Evolutionary conservation across 2,113 vertebrate genomes (phyloP), one percentile per base, ranked within the genome.

Genomic region (Syngnathoides biaculeatus): DNA sequence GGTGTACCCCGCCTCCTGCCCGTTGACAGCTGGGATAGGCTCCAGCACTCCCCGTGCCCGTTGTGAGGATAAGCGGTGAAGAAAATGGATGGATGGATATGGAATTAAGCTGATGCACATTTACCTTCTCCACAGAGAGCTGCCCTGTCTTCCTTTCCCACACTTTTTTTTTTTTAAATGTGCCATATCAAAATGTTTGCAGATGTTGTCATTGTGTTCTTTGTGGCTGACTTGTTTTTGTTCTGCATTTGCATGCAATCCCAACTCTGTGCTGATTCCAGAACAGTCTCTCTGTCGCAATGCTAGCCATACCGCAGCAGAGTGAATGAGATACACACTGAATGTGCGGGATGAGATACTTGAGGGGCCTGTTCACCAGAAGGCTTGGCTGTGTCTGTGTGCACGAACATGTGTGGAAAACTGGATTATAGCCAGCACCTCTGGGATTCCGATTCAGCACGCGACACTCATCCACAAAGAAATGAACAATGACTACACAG

Each of bases 351-450:
- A 77, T 63, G 45, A 73, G 80, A 82, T 65, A 58, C 68, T 40
- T 45, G 55, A 62, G 66, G 39, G 69, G 67, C 57, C 80, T 77
- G 70, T 65, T 74, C 48, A 78, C 62, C 48, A 52, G 48, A 52
- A n/a, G 48, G 64, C 71, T 65, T 79, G 45, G 73, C 69, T 67
- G 69, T 57, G 56, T 68, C 66, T 73, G 35, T 61, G 68, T 72
- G 75, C 78, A 79, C 74, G n/a, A 42, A 72, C 71, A 70, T 85
- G 77, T 79, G 76, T 79, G 81, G 73, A 81, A 84, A 84, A 72
- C 53, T 82, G 79, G 84, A 82, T 74, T 35, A 35, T 1, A 67
- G 77, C 76, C 85, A 79, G 20, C 40, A 77, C 80, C 73, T 81
- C 78, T 78, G 68, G 65, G 80, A 64, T 74, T 84, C 78, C 10